Percentiles rank a stretch among this genome's conserved stretches.
These are phyloP conservation scores for Belonocnema kinseyi DNA, from an alignment of 1,140 invertebrate species.

Conservation along the genomic window DNA sequence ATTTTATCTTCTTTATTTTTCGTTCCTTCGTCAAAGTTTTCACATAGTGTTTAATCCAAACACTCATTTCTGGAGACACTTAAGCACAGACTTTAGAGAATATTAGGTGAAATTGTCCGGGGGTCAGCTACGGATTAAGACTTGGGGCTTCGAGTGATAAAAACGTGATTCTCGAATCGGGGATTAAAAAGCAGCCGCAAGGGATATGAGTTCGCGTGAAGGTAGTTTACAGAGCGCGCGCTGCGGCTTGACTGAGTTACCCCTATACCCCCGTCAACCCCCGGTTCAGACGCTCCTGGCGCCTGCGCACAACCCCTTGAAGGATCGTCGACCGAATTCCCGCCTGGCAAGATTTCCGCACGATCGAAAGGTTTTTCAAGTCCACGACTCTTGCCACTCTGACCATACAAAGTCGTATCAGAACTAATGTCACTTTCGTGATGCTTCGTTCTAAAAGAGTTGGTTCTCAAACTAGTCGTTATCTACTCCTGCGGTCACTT, in stretches of 20 bases:
- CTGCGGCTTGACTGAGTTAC: slow-evolving; percentile 75
- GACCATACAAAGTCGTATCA: slow-evolving; percentile 25
- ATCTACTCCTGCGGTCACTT: slow-evolving; percentile 21
- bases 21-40: too few species aligned
- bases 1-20: too few species aligned
- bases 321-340: slow-evolving; percentile 59
- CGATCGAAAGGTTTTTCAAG: slow-evolving; percentile 47
- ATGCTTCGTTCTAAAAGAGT: slow-evolving; percentile 19
- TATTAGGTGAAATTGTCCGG: not conserved
- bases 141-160: not conserved
- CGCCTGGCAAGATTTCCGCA: slow-evolving; percentile 50
- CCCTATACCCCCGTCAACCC: slow-evolving; percentile 65
- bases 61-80: too few species aligned
- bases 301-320: slow-evolving; percentile 56
- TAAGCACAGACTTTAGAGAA: not conserved
- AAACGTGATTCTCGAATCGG: not conserved
- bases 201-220: slow-evolving; percentile 49
- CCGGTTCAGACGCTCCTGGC: slow-evolving; percentile 46
- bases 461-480: slow-evolving; percentile 22
- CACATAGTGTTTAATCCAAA: too few species aligned
- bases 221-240: slow-evolving; percentile 74
- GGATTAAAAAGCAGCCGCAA: slow-evolving; percentile 37
- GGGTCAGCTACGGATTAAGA: not conserved
- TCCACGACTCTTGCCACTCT: slow-evolving; percentile 12
- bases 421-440: slow-evolving; percentile 31